These are phyloP conservation scores for Scaptomyza polygonia DNA, from an alignment of 2,888 invertebrate genomes.

Conservation along the genomic window DNA sequence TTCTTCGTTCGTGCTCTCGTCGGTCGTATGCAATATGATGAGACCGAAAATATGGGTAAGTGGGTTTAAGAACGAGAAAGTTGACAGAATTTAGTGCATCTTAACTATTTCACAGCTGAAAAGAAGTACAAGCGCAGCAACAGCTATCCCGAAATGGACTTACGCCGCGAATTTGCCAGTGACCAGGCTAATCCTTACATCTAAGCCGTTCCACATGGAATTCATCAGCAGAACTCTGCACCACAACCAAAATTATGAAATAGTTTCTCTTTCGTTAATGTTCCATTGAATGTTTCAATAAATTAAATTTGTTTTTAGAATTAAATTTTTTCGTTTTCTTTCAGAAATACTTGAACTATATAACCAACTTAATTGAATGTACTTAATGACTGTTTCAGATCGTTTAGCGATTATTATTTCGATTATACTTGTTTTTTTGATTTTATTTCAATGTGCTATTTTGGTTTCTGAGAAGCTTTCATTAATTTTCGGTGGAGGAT, in stretches of 20 bases:
- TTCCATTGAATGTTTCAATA: not conserved
- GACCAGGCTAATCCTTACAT: slow-evolving; percentile 59
- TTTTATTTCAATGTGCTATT: too few relatives aligned
- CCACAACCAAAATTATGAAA: not conserved
- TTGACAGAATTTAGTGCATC: not conserved
- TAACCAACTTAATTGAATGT: too few relatives aligned
- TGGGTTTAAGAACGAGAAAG: not conserved
- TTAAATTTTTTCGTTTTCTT: too few relatives aligned
- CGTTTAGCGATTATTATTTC: too few relatives aligned
- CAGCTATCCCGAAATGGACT: slow-evolving; percentile 24
- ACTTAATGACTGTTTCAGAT: too few relatives aligned
- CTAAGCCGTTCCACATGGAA: slow-evolving; percentile 2
- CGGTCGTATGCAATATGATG: not conserved
- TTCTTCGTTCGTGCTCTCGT: not conserved
- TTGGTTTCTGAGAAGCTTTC: too few relatives aligned
- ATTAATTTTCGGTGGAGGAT: too few relatives aligned
- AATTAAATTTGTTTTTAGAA: not conserved
- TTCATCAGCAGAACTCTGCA: not conserved
- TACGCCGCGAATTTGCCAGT: slow-evolving; percentile 48
- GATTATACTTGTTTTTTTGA: too few relatives aligned
- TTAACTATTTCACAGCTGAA: slow-evolving; percentile 1
- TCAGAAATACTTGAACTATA: too few relatives aligned
- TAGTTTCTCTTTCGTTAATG: not conserved
- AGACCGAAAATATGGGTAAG: not conserved
- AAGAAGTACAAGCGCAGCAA: not conserved